Evolutionary conservation across 2,888 invertebrate genomes (phyloP), one percentile per base, ranked within the genome.

Genomic region (Pristionchus entomophagus): DNA sequence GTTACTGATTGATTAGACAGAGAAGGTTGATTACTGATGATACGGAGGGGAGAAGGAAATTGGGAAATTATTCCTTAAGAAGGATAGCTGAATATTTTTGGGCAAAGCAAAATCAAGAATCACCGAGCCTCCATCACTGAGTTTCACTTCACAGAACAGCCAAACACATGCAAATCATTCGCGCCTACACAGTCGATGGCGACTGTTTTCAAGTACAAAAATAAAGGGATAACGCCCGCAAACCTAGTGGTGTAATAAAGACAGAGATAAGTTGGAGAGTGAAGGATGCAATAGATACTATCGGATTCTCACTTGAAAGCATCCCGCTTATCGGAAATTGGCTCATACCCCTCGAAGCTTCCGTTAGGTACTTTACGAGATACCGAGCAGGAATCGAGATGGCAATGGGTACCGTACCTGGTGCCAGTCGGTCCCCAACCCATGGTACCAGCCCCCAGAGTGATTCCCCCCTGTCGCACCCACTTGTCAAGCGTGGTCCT

Each of bases 1-100:
- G n/a, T n/a, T n/a, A n/a, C 78, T 78, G 51, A 80, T 53, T 51
- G 80, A 56, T 51, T 51, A 51, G 80, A 49, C 19, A 35, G 78
- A 29, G 77, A 49, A 35, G 73, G 73, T 73, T 73, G 73, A 73
- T 73, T 73, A 65, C 65, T 65, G 65, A 65, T 65, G n/a, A 65
- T 35, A 62, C 8, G 35, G 78, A 78, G 41, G 29, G 78, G 45
- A 65, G 62, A 32, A 62, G 26, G 8, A 32, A 53, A 78, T 49
- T 19, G 14, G 17, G 32, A 38, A 69, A 41, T 73, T 41, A n/a
- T 73, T 73, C n/a, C n/a, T 32, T 2, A 2, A 38, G 2, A 62
- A 69, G 38, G 22, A 32, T 29, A 38, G 3, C 6, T 45, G 8
- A 10, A 45, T 10, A 45, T 45, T 45, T 45, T 45, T 45, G 45